Evolutionary conservation across 2,797 vertebrate genomes (phyloP), one percentile per base, ranked within the genome.

Genomic region (Microchirus variegatus): DNA sequence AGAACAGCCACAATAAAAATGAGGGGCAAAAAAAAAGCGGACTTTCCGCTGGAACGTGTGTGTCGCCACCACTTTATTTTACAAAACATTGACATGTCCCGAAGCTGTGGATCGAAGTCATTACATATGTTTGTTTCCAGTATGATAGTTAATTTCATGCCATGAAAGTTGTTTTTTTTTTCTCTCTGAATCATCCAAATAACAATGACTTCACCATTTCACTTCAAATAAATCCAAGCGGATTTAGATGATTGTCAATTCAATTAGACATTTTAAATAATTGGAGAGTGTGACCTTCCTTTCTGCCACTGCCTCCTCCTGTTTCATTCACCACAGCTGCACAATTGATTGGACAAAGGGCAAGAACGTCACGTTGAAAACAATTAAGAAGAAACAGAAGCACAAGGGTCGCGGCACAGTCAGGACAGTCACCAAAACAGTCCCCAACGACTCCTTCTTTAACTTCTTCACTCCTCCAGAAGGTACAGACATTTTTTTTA

Each of bases 301-400:
- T 13, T 35, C 44, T 31, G 3, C 10, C 19, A 6, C 37, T 5
- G 10, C 17, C 60, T 48, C 52, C 18, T 59, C 17, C 17, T 69
- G 54, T 60, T 55, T 42, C 12, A 16, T 55, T 42, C 12, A 16
- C 65, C 66, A 36, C 69, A 99, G 98, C 63, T 99, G 97, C 89
- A 93, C 94, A 35, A 96, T 99, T 82, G 97, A 99, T 77, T 99
- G 98, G 97, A 97, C 95, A 48, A 99, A 99, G 89, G 97, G 98
- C 73, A 99, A 99, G 81, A 99, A 99, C 59, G 96, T 99, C 85
- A 99, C 98, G 67, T 90, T 99, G 91, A 99, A 98, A 94, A 99
- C 96, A 1, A 99, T 99, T 89, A 99, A 98, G 87, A 99, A 99
- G 93, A 98, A 99, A 70, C 97, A 99, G 88, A 99, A 99, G 85